Base-by-base conservation (phyloP, 1,140 invertebrate species). In the Atta cephalotes region DNA sequence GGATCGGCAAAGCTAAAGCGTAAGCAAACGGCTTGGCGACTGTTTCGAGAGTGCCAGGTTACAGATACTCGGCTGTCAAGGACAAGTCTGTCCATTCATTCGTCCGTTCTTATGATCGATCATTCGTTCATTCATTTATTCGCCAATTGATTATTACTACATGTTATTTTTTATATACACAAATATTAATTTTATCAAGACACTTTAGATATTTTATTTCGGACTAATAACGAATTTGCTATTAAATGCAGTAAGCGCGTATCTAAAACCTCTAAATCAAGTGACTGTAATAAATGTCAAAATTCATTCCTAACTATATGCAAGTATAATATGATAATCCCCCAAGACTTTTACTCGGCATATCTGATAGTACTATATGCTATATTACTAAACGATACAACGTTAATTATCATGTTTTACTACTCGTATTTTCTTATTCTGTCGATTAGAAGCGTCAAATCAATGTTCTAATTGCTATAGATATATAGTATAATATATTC, bases 21-120 rank as follows among this genome's bases (percentile, higher is more conserved):
- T 85, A 88, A 88, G 25, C 80, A 56, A 62, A 60, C 58, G 82
- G 53, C 28, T 87, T 16, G 62, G 63, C 77, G 85, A 80, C 31
- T 87, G 87, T 76, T 74, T 87, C 76, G 74, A 88, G 79, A 89
- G 62, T 87, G 86, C 78, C 71, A 65, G 66, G 90, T 88, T 92
- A 88, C 88, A 91, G 87, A 84, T 21, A 71, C 66, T 85, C 71
- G 45, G 51, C 63, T 84, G 63, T 84, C 88, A 90, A 90, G 90
- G 90, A 90, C 88, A 86, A 84, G 87, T 65, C 74, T 87, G 28
- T 87, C 82, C 91, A 92, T 92, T 90, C 89, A 90, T 88, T 86
- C 80, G 28, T n/a, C 63, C 28, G 72, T 51, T 80, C 53, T 25
- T 76, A 56, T 78, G 35, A 88, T 89, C 62, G 68, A 87, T 82